A percentile compares a stretch with the other conserved stretches of the same genome.
These are phyloP conservation scores for Odontamblyopus lacepedii DNA, from an alignment of 2,797 vertebrate genomes.

Conservation along the genomic window DNA sequence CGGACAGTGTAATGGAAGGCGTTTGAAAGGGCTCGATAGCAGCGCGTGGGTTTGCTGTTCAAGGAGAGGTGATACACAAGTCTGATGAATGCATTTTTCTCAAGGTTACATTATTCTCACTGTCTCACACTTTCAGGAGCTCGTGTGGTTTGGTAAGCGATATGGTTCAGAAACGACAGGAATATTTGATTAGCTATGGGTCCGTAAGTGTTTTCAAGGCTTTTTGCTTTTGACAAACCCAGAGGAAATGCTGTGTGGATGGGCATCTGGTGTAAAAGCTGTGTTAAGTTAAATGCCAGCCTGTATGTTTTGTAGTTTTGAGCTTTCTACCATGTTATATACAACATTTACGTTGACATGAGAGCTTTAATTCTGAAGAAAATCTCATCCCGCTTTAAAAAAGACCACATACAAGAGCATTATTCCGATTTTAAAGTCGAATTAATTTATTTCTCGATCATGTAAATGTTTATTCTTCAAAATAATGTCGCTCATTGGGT, in stretches of 20 bases:
- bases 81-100: conserved; percentile 4
- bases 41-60: conserved; percentile 3
- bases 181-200: not conserved
- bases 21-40: not conserved
- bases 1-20: not conserved
- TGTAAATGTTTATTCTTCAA: too few species aligned
- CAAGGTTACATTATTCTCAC: conserved; percentile 3
- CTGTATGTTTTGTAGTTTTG: too few species aligned
- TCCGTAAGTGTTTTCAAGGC: not conserved
- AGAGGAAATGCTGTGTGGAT: not conserved
- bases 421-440: too few species aligned
- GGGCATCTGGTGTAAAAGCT: not conserved
- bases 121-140: not conserved
- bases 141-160: not conserved
- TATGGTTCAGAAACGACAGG: not conserved
- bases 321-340: too few species aligned
- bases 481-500: too few species aligned
- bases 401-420: too few species aligned
- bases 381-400: too few species aligned
- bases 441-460: too few species aligned
- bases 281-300: too few species aligned
- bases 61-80: not conserved
- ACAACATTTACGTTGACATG: too few species aligned
- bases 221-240: not conserved
- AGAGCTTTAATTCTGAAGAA: too few species aligned